Percentiles rank a stretch among this genome's conserved stretches.
These are phyloP conservation scores for Athalia cordata DNA, from an alignment of 2,888 invertebrate genomes.

Conservation along the genomic window DNA sequence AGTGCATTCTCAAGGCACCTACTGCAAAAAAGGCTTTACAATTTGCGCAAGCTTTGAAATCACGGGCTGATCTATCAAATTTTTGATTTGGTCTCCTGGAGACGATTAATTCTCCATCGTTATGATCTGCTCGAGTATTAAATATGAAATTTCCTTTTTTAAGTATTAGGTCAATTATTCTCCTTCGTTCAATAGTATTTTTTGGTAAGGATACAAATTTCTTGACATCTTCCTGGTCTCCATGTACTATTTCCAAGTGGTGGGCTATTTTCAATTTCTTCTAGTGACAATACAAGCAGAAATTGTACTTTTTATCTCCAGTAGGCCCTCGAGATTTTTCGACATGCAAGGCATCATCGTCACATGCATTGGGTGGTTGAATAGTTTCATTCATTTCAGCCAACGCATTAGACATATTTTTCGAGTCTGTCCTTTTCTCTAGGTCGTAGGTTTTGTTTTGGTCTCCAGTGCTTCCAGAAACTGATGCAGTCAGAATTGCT, in stretches of 20 bases:
- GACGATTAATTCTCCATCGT: slow-evolving; percentile 54
- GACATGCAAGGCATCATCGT: slow-evolving; percentile 29
- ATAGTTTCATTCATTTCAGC: not conserved
- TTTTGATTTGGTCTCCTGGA: slow-evolving; percentile 49
- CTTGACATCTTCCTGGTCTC: slow-evolving; percentile 45
- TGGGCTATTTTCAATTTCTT: slow-evolving; percentile 48
- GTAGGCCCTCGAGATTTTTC: slow-evolving; percentile 44
- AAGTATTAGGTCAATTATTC: slow-evolving; percentile 43
- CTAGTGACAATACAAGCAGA: slow-evolving; percentile 47
- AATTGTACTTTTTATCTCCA: slow-evolving; percentile 44
- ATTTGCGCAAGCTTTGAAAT: slow-evolving; percentile 44
- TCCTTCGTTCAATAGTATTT: slow-evolving; percentile 40
- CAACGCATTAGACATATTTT: slow-evolving; percentile 6
- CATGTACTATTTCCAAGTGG: not conserved
- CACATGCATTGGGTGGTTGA: not conserved
- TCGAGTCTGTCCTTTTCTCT: no score
- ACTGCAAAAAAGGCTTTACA: slow-evolving; percentile 51
- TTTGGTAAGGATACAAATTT: slow-evolving; percentile 46
- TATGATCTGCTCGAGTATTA: slow-evolving; percentile 50
- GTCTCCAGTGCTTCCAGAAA: no score
- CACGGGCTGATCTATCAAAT: slow-evolving; percentile 40
- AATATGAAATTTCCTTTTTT: slow-evolving; percentile 51
- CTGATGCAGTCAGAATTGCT: no score
- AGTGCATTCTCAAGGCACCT: slow-evolving; percentile 49
- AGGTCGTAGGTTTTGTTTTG: no score